A percentile compares a stretch with the other conserved stretches of the same genome.
Evolutionary conservation across 2,888 invertebrate species (phyloP).

Genomic region (Halocaridina rubra): DNA sequence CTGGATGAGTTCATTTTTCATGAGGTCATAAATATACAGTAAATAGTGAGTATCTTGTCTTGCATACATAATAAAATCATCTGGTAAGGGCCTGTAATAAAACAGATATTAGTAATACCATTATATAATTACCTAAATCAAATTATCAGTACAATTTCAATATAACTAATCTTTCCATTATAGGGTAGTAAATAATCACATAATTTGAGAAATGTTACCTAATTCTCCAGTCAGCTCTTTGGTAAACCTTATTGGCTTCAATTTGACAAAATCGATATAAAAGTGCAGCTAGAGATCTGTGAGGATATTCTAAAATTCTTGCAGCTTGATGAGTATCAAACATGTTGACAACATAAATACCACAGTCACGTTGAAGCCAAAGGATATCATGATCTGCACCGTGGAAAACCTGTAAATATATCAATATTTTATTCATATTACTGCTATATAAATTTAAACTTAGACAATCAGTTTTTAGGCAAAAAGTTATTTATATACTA

Average conservation of each 20-base stretch:
- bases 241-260: constrained; percentile 88
- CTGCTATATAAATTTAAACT: too few relatives aligned
- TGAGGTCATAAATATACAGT: constrained; percentile 84
- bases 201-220: constrained; percentile 73
- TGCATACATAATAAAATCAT: constrained; percentile 85
- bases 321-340: constrained; percentile 96
- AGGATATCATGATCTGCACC: constrained; percentile 88
- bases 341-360: constrained; percentile 94
- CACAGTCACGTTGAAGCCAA: constrained; percentile 96
- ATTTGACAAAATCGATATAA: constrained; percentile 83
- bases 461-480: too few relatives aligned
- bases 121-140: too few relatives aligned
- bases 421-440: too few relatives aligned
- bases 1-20: constrained; percentile 81
- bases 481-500: too few relatives aligned
- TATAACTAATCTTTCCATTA: too few relatives aligned
- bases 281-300: constrained; percentile 82
- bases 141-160: too few relatives aligned
- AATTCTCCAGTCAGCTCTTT: constrained; percentile 95
- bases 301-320: constrained; percentile 77
- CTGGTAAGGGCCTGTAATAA: constrained; percentile 80
- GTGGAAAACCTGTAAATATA: constrained; percentile 83
- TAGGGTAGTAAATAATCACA: too few relatives aligned
- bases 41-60: constrained; percentile 95
- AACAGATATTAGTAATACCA: neutral